phyloP scores from a whole-genome alignment of 2,888 invertebrate genomes.

The Eupsilia transversa region DNA sequence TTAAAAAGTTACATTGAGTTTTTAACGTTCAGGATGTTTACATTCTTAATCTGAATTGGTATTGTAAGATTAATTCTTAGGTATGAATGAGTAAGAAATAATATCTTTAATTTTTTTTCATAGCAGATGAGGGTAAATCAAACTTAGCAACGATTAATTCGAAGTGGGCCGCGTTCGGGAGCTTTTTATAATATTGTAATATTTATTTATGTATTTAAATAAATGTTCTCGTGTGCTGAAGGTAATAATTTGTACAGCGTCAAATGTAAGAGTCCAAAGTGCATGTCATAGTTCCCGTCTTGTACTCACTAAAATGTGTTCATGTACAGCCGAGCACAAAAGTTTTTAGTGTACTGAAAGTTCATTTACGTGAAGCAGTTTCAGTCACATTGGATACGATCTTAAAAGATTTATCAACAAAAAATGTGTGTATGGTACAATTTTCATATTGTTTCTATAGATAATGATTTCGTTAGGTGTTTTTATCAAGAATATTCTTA shows the following conservation, averaged over 20 bases:
- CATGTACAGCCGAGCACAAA: slow-evolving; percentile 75
- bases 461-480: neutral
- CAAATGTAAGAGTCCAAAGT: slow-evolving; percentile 80
- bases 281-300: slow-evolving; percentile 82
- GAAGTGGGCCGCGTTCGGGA: neutral
- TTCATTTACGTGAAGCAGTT: neutral
- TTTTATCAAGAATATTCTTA: neutral
- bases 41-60: neutral
- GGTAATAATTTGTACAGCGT: slow-evolving; percentile 77
- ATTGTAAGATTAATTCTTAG: neutral
- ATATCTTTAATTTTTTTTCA: neutral
- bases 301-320: slow-evolving; percentile 79
- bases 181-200: neutral
- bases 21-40: neutral
- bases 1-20: neutral
- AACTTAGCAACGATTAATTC: neutral
- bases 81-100: neutral
- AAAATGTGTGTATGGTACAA: neutral
- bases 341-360: neutral
- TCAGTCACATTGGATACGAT: neutral
- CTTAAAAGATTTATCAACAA: neutral
- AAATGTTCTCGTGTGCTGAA: slow-evolving; percentile 66
- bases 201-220: slow-evolving; percentile 9
- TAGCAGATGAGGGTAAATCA: neutral
- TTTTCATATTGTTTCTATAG: neutral